Evolutionary conservation across 2,888 invertebrate species (phyloP).

Genomic region (Phortica okadai): DNA sequence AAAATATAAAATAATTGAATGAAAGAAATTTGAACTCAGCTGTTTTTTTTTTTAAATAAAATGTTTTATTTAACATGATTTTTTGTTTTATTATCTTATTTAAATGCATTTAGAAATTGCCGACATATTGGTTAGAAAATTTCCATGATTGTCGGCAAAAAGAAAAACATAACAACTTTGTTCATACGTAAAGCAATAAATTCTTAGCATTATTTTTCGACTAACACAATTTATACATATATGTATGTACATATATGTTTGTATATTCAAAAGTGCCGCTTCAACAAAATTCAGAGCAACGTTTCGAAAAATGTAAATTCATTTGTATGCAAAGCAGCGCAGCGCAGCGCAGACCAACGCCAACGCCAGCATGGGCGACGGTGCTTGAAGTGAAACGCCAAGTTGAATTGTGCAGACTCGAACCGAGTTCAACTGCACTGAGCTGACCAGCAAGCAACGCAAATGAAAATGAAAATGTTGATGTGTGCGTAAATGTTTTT

Average conservation of each 20-base stretch:
- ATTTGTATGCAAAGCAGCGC: constrained; percentile 18
- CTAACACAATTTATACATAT: neutral
- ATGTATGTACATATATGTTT: neutral
- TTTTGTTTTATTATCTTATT: too few relatives aligned
- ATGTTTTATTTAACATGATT: too few relatives aligned
- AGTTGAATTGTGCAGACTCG: neutral
- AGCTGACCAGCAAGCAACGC: neutral
- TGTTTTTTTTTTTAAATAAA: neutral
- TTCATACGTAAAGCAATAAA: neutral
- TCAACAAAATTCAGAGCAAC: neutral
- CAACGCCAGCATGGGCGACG: too few relatives aligned
- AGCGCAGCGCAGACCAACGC: neutral
- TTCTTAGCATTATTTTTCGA: neutral
- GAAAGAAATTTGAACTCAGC: neutral
- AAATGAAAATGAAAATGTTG: neutral
- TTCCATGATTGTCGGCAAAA: too few relatives aligned
- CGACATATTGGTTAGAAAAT: too few relatives aligned
- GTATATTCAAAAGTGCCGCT: neutral
- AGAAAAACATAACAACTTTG: neutral
- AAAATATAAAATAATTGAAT: constrained; percentile 1
- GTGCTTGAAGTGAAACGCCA: too few relatives aligned
- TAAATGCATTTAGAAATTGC: too few relatives aligned
- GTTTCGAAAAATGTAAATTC: neutral
- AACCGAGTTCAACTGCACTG: neutral
- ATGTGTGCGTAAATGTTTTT: constrained; percentile 49